Evolutionary conservation across 1,140 invertebrate species (phyloP), one percentile per base, ranked within the genome.

Genomic region (Apolygus lucorum): DNA sequence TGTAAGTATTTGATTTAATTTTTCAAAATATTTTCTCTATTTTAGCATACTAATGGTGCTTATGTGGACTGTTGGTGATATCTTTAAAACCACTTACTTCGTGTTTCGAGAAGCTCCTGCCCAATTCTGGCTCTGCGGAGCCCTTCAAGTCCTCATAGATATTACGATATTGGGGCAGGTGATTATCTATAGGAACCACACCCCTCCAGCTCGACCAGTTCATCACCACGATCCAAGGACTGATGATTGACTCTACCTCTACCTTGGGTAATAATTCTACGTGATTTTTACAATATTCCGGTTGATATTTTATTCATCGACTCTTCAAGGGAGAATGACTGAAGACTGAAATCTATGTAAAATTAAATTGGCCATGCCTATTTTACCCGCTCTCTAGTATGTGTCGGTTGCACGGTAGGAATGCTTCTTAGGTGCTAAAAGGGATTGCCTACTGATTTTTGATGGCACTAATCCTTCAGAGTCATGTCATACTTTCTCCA

Each of bases 61-160:
- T 22, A 93, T 99, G 88, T 99, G 97, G 97, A 93, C 93, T 11
- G 84, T 87, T 73, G 90, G 91, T 74, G 97, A 99, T 83, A 81
- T 96, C 52, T 99, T 97, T 79, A 99, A 99, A 82, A 99, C 96
- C 71, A 85, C 87, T 66, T 99, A 99, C 79, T 99, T 99, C 81
- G 84, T 98, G 70, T 77, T 94, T 67, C 85, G 93, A 74, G 84
- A 90, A 72, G 91, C 94, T 13, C 96, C 97, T 0, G 81, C 90
- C 28, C 97, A 99, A 79, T 99, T 99, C 82, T 92, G 89, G 86
- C 83, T 99, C 52, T 99, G 97, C 82, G 96, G 95, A 69, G 84
- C 86, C 73, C 83, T 99, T 67, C 97, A 99, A 85, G 91, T 96
- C 28, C 80, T 84, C 11, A 87, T 96, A 76, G 93, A 96, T 77